phyloP scores from a whole-genome alignment of 2,797 vertebrate genomes.

The Trichosurus vulpecula region DNA sequence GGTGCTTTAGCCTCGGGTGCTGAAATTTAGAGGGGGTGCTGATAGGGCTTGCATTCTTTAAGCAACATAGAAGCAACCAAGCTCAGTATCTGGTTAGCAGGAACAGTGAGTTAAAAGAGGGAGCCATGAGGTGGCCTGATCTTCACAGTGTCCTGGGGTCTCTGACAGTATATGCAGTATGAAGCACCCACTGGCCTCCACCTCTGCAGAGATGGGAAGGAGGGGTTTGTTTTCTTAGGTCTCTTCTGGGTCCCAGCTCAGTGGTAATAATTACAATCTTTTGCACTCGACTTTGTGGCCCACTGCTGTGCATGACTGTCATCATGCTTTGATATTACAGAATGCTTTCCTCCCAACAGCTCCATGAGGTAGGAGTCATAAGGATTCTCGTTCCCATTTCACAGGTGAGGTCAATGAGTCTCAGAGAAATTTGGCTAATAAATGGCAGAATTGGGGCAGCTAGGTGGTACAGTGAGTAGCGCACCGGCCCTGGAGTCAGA shows the following conservation, averaged over 20 bases:
- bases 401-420: too few relatives aligned
- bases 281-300: too few relatives aligned
- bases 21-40: background rate
- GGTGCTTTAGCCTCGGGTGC: background rate
- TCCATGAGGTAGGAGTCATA: too few relatives aligned
- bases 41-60: background rate
- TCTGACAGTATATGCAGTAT: background rate
- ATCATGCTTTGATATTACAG: too few relatives aligned
- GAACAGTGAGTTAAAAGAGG: background rate
- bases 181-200: background rate
- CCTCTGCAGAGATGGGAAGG: background rate
- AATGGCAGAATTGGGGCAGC: too few relatives aligned
- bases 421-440: too few relatives aligned
- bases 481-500: too few relatives aligned
- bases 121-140: background rate
- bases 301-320: too few relatives aligned
- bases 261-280: background rate
- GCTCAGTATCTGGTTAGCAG: background rate
- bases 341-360: too few relatives aligned
- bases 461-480: too few relatives aligned
- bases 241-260: background rate
- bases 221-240: background rate
- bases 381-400: too few relatives aligned
- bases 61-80: background rate
- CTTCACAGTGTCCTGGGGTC: background rate